Evolutionary conservation across 2,113 vertebrate species (phyloP), one percentile per base, ranked within the genome.

Genomic region (Mus pahari): DNA sequence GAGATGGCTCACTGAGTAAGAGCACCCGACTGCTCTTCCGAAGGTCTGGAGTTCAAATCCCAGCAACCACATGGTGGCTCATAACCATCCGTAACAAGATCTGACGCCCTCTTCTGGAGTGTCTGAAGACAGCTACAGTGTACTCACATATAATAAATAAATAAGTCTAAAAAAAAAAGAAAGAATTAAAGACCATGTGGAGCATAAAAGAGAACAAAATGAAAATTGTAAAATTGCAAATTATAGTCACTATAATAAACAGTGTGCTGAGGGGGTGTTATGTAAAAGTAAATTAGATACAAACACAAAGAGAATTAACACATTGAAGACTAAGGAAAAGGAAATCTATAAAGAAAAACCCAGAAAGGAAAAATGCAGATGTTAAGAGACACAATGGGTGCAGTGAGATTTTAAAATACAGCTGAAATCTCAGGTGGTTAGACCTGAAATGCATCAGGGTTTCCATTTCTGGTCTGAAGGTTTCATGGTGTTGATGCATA

Each of bases 271-370:
- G 24, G 12, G 53, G 13, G 13, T 31, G n/a, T 39, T 62, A 39
- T 42, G 58, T 83, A 42, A 62, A 62, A 62, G 58, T 42, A 42
- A 14, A 42, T 66, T 88, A 88, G 58, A 50, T 86, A 71, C 42
- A 91, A 45, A 60, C 20, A 92, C 79, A 92, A 91, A 92, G n/a
- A 87, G 53, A 95, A 94, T 73, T 31, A 78, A 39, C 24, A 45
- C 42, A 22, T 26, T 78, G 31, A 83, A 92, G 92, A 92, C 48
- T 7, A 84, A 36, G 28, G 64, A 36, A 89, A 89, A 94, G 86
- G 78, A 90, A 92, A 74, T 96, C 64, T 11, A 33, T 77, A 94
- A 74, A 84, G 66, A 74, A 75, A 86, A 95, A 71, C 53, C 26
- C 39, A 45, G 28, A 19, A 45, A 82, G 5, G 77, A 71, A 70